A percentile compares a stretch with the other conserved stretches of the same genome.
Evolutionary conservation across 2,113 vertebrate genomes (phyloP).

Genomic region (Cyprinodon brontotheroides): DNA sequence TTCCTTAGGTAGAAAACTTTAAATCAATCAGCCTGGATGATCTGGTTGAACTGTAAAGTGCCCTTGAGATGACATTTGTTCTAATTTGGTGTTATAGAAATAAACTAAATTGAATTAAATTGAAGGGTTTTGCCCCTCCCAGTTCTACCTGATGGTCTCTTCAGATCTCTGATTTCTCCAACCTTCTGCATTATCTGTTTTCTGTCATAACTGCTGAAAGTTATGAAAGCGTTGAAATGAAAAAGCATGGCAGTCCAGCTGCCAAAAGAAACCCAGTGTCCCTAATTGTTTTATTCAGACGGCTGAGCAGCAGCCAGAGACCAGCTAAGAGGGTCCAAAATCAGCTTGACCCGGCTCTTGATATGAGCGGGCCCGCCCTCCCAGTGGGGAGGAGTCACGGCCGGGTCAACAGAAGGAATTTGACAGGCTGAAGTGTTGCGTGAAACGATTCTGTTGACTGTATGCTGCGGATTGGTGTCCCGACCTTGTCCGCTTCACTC

Average conservation of each 20-base stretch:
- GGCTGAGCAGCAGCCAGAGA: constrained; percentile 26
- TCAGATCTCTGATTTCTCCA: too few relatives aligned
- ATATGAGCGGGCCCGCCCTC: constrained; percentile 16
- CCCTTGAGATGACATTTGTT: too few relatives aligned
- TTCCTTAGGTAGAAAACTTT: too few relatives aligned
- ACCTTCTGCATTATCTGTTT: too few relatives aligned
- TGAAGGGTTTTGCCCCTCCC: too few relatives aligned
- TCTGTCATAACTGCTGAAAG: too few relatives aligned
- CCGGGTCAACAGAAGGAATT: constrained; percentile 21
- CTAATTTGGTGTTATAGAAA: too few relatives aligned
- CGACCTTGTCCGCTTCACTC: background rate
- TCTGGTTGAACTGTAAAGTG: too few relatives aligned
- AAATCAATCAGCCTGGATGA: too few relatives aligned
- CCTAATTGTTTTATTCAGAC: constrained; percentile 21
- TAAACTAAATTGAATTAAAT: too few relatives aligned
- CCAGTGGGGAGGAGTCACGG: constrained; percentile 12
- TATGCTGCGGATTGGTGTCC: background rate
- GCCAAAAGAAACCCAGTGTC: constrained; percentile 59
- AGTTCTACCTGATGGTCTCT: too few relatives aligned
- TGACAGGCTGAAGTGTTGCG: constrained; percentile 34
- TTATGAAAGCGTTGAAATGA: too few relatives aligned
- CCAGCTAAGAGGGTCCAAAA: constrained; percentile 18
- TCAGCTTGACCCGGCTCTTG: constrained; percentile 33
- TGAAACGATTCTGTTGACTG: constrained; percentile 19
- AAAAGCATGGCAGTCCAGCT: background rate